Percentiles rank a stretch among this genome's conserved stretches.
phyloP scores from a whole-genome alignment of 2,113 vertebrate genomes.

The Plecotus auritus region DNA sequence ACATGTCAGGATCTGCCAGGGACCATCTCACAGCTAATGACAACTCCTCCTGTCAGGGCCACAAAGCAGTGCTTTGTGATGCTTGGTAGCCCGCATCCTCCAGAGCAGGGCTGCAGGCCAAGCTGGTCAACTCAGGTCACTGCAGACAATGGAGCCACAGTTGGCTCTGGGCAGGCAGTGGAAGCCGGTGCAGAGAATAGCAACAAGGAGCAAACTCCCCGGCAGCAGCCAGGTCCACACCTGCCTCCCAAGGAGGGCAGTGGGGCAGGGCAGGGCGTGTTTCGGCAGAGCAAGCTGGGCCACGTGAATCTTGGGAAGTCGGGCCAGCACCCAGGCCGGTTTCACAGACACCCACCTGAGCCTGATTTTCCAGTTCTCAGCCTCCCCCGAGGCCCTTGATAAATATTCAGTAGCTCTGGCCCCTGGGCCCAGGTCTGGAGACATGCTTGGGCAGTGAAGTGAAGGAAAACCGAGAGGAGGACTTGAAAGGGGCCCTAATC shows the following conservation, averaged over 20 bases:
- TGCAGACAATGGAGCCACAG: conserved; percentile 55
- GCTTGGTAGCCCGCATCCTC: neutral
- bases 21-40: conserved; percentile 53
- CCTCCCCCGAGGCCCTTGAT: neutral
- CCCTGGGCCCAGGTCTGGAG: neutral
- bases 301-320: neutral
- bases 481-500: neutral
- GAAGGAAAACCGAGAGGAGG: neutral
- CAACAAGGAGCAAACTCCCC: neutral
- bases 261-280: neutral
- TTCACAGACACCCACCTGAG: neutral
- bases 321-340: neutral
- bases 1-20: conserved; percentile 73
- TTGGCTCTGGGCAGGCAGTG: neutral
- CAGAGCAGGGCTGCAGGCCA: conserved; percentile 21
- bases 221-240: neutral
- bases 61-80: conserved; percentile 66
- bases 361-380: conserved; percentile 54
- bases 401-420: neutral
- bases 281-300: neutral
- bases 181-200: neutral
- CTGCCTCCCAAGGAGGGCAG: neutral
- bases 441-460: neutral
- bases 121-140: conserved; percentile 33
- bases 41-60: conserved; percentile 44